phyloP scores from a whole-genome alignment of 2,888 invertebrate genomes.

The Caenorhabditis auriculariae region DNA sequence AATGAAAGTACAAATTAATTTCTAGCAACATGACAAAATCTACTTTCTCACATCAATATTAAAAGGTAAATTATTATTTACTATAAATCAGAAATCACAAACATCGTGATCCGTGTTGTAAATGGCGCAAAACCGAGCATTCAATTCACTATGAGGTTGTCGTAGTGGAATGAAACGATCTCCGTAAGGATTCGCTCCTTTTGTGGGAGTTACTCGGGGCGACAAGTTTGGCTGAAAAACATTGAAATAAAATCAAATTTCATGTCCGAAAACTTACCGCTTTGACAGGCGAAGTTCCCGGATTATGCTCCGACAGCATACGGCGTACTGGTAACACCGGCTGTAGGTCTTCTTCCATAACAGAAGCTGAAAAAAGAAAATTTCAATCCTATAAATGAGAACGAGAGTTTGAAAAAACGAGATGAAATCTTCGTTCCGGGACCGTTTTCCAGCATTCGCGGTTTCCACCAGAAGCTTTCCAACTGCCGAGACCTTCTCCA shows the following conservation, averaged over 20 bases:
- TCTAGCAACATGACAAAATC: no score
- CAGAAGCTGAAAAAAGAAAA: no score
- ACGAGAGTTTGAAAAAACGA: no score
- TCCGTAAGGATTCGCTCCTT: conserved; percentile 39
- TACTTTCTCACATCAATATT: not conserved
- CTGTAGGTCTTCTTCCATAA: conserved; percentile 16
- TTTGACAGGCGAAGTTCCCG: conserved; percentile 21
- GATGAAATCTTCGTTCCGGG: no score
- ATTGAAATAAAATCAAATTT: not conserved
- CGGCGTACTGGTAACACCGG: conserved; percentile 15
- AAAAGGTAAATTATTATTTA: not conserved
- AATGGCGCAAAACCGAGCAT: conserved; percentile 57
- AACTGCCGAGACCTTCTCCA: not conserved
- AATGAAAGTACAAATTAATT: no score
- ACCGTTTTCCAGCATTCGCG: no score
- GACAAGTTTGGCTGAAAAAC: conserved; percentile 57
- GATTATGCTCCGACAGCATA: conserved; percentile 33
- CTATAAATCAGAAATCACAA: not conserved
- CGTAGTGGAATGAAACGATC: conserved; percentile 59
- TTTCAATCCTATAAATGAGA: no score
- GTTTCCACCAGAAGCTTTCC: no score
- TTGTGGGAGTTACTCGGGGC: conserved; percentile 64
- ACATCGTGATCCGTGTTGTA: conserved; percentile 9
- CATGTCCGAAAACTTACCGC: conserved; percentile 7
- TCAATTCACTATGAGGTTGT: conserved; percentile 54